Percentiles rank a stretch among this genome's conserved stretches.
Conservation (phyloP, 1,140 invertebrate species). For the Phymastichus coffea region DNA sequence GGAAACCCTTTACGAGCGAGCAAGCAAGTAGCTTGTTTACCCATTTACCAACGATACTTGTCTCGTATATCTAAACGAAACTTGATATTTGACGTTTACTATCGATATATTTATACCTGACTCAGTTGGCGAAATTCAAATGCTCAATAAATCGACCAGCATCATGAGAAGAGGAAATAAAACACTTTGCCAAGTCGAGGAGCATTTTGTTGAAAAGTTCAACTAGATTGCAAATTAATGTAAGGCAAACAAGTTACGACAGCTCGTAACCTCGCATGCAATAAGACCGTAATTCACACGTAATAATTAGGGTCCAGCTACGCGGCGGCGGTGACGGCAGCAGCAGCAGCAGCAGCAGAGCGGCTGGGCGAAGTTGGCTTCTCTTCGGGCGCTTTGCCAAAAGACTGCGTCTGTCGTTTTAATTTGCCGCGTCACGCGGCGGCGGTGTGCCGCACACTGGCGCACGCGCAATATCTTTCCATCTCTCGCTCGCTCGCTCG, state of each 20-base stretch:
- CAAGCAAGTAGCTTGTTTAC: background rate
- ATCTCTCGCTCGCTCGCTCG: too few species aligned
- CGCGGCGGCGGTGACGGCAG: background rate
- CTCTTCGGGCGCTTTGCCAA: background rate
- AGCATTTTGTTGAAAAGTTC: too few species aligned
- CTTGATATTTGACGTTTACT: conserved; percentile 9
- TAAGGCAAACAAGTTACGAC: too few species aligned
- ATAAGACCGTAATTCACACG: conserved; percentile 14
- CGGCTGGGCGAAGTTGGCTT: background rate
- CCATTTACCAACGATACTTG: conserved; percentile 2
- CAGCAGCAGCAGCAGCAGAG: too few species aligned
- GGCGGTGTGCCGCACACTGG: background rate
- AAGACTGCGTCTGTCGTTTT: background rate
- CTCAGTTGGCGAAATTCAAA: too few species aligned
- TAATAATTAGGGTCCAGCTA: conserved; percentile 11
- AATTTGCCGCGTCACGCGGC: conserved; percentile 10
- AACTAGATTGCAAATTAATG: too few species aligned
- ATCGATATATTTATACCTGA: too few species aligned
- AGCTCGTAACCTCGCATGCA: background rate
- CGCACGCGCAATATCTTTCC: background rate
- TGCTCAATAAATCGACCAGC: too few species aligned
- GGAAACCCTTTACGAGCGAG: background rate
- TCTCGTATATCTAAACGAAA: conserved; percentile 6
- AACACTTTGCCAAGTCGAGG: too few species aligned
- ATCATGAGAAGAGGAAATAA: too few species aligned